Evolutionary conservation across 2,113 vertebrate genomes (phyloP).

Genomic region (Penelope pileata): DNA sequence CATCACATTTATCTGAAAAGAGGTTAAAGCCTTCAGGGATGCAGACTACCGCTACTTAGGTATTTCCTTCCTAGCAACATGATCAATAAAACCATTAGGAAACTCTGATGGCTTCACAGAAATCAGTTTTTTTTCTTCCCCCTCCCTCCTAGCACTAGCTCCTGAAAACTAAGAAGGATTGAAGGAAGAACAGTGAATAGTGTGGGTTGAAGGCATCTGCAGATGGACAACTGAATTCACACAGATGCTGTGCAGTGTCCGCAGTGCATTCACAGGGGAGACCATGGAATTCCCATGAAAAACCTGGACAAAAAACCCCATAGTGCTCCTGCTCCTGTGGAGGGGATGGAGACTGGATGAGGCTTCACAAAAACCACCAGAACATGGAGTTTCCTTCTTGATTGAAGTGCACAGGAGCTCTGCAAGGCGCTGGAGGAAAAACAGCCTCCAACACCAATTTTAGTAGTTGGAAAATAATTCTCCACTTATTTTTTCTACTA

Average conservation of each 20-base stretch:
- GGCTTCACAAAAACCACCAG: background rate
- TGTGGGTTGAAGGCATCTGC: background rate
- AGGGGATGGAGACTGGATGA: background rate
- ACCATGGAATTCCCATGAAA: background rate
- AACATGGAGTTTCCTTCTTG: background rate
- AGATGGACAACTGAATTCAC: background rate
- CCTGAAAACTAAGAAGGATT: background rate
- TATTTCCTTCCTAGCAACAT: background rate
- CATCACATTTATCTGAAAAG: background rate
- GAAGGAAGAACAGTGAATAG: background rate
- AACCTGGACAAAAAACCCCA: background rate
- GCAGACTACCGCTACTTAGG: background rate
- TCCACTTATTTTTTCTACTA: accelerated
- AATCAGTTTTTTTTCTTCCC: background rate
- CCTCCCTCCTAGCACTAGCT: background rate
- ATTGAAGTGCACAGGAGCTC: background rate
- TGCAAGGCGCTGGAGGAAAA: background rate
- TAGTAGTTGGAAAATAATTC: background rate
- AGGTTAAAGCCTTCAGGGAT: background rate
- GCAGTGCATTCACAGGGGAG: background rate
- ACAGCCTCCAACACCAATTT: background rate
- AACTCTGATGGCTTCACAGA: background rate
- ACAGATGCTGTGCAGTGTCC: background rate
- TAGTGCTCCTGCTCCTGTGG: background rate
- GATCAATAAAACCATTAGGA: background rate